phyloP scores from a whole-genome alignment of 2,113 vertebrate genomes.

The Paramisgurnus dabryanus region DNA sequence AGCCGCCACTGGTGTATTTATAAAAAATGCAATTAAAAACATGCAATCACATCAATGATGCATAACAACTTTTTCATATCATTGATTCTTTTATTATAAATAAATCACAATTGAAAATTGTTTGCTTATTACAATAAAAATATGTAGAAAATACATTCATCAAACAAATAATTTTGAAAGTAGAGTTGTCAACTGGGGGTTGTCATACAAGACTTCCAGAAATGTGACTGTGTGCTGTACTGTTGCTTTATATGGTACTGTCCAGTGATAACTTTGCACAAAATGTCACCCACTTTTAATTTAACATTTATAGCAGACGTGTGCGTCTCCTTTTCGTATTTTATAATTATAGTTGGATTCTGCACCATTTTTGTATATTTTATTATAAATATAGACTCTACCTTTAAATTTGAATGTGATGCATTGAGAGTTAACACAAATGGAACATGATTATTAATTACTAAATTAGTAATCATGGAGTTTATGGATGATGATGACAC shows the following conservation, averaged over 20 bases:
- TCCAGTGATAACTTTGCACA: too few relatives aligned
- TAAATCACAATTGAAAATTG: slow-evolving; percentile 66
- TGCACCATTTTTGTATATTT: background rate
- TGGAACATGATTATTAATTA: too few relatives aligned
- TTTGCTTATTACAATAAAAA: slow-evolving; percentile 70
- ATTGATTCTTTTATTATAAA: slow-evolving; percentile 81
- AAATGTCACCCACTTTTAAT: too few relatives aligned
- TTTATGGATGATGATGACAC: too few relatives aligned
- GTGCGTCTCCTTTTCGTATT: too few relatives aligned
- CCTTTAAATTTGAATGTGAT: background rate
- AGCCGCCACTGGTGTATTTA: background rate
- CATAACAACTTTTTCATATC: slow-evolving; percentile 72
- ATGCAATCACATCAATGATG: slow-evolving; percentile 75
- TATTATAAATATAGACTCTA: too few relatives aligned
- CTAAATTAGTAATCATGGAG: too few relatives aligned
- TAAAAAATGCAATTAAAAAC: slow-evolving; percentile 49
- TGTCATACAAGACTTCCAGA: background rate
- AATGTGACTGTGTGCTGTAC: background rate
- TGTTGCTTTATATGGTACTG: too few relatives aligned
- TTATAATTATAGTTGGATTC: too few relatives aligned
- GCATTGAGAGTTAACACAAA: too few relatives aligned
- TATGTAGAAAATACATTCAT: slow-evolving; percentile 56
- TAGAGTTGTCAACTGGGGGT: slow-evolving; percentile 12
- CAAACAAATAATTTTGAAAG: slow-evolving; percentile 36
- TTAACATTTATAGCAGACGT: too few relatives aligned